phyloP scores from a whole-genome alignment of 2,113 vertebrate genomes.

The Deroptyus accipitrinus region DNA sequence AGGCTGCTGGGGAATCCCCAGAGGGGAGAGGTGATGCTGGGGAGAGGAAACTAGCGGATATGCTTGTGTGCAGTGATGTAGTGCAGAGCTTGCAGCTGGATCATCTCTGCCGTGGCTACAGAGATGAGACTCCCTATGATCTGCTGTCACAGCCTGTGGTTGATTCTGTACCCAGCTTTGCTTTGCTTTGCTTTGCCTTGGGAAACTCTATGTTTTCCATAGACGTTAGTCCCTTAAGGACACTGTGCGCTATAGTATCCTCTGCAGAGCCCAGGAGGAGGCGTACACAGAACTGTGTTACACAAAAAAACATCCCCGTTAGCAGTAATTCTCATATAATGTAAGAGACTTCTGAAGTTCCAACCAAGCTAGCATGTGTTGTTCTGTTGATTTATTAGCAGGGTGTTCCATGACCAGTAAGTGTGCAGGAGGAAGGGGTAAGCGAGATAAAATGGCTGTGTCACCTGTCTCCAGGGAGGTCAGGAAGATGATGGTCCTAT shows the following conservation, averaged over 20 bases:
- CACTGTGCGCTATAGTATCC: fast-evolving
- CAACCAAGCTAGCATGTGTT: fast-evolving
- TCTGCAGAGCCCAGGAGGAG: neutral
- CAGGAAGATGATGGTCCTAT: neutral
- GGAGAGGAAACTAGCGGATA: neutral
- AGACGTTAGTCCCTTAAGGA: neutral
- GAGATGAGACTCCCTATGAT: neutral
- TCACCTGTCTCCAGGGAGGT: neutral
- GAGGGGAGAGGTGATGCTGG: neutral
- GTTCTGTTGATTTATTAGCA: neutral
- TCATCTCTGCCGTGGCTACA: neutral
- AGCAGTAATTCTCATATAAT: neutral
- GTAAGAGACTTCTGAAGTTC: neutral
- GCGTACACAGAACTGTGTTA: neutral
- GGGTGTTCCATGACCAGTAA: neutral
- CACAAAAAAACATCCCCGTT: fast-evolving
- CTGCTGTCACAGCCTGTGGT: neutral
- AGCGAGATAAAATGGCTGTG: neutral
- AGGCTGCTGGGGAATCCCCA: neutral
- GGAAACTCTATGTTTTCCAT: neutral
- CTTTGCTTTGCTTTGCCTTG: neutral
- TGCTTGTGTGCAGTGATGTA: too few relatives aligned
- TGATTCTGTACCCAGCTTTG: neutral
- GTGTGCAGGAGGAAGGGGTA: neutral
- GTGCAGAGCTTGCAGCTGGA: neutral